Evolutionary conservation across 2,888 invertebrate species (phyloP), one percentile per base, ranked within the genome.

Genomic region (Xestia rhomboidea): DNA sequence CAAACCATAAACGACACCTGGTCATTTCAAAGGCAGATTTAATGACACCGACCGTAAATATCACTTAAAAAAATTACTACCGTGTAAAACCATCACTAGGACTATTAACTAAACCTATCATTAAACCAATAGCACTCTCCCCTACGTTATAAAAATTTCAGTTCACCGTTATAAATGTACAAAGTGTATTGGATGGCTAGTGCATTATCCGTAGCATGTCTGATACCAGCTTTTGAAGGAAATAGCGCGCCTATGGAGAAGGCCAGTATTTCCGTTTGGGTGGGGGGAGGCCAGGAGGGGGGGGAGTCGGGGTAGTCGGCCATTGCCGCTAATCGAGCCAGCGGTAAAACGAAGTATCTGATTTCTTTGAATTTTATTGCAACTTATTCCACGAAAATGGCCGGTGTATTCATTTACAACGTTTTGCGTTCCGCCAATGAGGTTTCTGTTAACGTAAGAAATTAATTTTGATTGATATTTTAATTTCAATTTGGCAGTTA

Each of bases 291-390:
- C 8, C 73, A 60, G 49, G 76, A 73, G 76, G 78, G 70, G 63
- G 46, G 69, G 46, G 66, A 18, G 60, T 3, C 24, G 27, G 51
- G 3, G 79, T 85, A 81, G 84, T 70, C 86, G 68, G 77, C 78
- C 76, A 74, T 71, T 69, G 86, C 82, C 83, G 79, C 74, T 87
- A 87, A 89, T 90, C 83, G 87, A 85, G 83, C 87, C 82, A 84
- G 85, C 78, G 86, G 89, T 88, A 91, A 91, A 91, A 89, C 91
- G 88, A 86, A 89, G 92, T 93, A 93, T 93, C 93, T 93, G 92
- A 92, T 93, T 93, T 91, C 93, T 93, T 90, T 87, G 88, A 87
- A 89, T 86, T 90, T 90, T 86, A 87, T 84, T 86, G 88, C 87
- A 89, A 89, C 76, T 80, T 82, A 74, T 77, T 76, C 76, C 69